phyloP scores from a whole-genome alignment of 2,888 invertebrate genomes.

The Drosophila nigricruria region DNA sequence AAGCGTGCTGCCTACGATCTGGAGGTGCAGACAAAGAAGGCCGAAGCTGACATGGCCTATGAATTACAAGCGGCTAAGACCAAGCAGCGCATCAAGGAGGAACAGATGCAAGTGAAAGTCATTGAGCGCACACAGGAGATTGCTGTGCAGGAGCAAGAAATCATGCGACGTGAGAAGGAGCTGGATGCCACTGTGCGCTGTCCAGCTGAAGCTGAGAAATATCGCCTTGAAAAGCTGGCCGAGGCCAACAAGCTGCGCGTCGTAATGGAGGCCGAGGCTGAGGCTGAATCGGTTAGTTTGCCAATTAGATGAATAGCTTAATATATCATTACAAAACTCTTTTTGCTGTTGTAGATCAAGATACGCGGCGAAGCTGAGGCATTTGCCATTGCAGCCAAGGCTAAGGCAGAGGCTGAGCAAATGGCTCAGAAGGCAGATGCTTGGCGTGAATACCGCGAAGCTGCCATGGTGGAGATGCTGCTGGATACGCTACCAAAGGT shows the following conservation, averaged over 20 bases:
- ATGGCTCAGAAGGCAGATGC: conserved; percentile 99
- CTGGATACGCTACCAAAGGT: conserved; percentile 98
- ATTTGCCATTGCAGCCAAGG: conserved; percentile 96
- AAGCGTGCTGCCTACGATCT: conserved; percentile 99
- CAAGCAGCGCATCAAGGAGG: conserved; percentile 97
- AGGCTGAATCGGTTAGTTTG: conserved; percentile 92
- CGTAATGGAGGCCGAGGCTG: conserved; percentile 97
- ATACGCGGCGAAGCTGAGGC: conserved; percentile 96
- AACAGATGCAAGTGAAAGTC: conserved; percentile 98
- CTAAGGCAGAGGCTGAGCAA: conserved; percentile 98
- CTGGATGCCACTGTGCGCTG: conserved; percentile 96
- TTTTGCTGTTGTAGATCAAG: conserved; percentile 85
- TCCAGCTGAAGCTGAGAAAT: conserved; percentile 98
- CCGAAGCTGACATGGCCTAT: conserved; percentile 97
- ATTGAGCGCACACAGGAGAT: conserved; percentile 97
- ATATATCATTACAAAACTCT: too few relatives aligned
- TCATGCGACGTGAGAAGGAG: conserved; percentile 95
- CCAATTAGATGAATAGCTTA: neutral
- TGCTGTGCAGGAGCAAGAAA: conserved; percentile 98
- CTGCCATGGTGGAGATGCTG: conserved; percentile 98
- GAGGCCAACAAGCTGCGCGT: conserved; percentile 95
- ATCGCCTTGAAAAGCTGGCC: conserved; percentile 95
- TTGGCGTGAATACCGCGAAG: conserved; percentile 97
- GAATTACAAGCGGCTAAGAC: conserved; percentile 98
- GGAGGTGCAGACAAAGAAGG: conserved; percentile 95